Percentiles rank a stretch among this genome's conserved stretches.
Conservation (phyloP, 2,888 invertebrate species). For the Dinocampus coccinellae region DNA sequence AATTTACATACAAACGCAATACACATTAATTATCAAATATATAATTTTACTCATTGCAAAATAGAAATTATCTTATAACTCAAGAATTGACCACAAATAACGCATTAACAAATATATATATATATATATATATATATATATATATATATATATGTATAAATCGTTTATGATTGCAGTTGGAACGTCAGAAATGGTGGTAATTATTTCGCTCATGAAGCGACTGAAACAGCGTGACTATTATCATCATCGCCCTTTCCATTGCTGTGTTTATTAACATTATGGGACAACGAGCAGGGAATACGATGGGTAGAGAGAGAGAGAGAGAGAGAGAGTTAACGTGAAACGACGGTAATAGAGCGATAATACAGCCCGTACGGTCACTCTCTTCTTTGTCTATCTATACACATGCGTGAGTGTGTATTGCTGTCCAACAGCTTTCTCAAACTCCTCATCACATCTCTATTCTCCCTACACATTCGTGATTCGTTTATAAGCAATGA, state of each 20-base stretch:
- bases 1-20: background rate
- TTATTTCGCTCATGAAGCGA: conserved; percentile 43
- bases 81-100: conserved; percentile 55
- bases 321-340: conserved; percentile 25
- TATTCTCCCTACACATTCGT: background rate
- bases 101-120: conserved; percentile 40
- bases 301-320: conserved; percentile 8
- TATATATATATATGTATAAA: conserved; percentile 29
- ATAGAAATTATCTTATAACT: conserved; percentile 34
- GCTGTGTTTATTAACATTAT: conserved; percentile 39
- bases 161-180: conserved; percentile 60
- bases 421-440: background rate
- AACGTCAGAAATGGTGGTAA: conserved; percentile 48
- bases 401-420: background rate
- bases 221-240: conserved; percentile 45
- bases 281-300: conserved; percentile 13
- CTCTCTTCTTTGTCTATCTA: background rate
- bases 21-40: background rate
- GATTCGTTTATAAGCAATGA: conserved; percentile 3
- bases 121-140: conserved; percentile 39
- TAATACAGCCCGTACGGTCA: conserved; percentile 34
- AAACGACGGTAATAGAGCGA: conserved; percentile 34
- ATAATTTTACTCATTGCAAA: conserved; percentile 17
- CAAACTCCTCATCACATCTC: conserved; percentile 13
- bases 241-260: conserved; percentile 45